Base-by-base conservation (phyloP, 2,113 vertebrate species). In the Zosterops lateralis region DNA sequence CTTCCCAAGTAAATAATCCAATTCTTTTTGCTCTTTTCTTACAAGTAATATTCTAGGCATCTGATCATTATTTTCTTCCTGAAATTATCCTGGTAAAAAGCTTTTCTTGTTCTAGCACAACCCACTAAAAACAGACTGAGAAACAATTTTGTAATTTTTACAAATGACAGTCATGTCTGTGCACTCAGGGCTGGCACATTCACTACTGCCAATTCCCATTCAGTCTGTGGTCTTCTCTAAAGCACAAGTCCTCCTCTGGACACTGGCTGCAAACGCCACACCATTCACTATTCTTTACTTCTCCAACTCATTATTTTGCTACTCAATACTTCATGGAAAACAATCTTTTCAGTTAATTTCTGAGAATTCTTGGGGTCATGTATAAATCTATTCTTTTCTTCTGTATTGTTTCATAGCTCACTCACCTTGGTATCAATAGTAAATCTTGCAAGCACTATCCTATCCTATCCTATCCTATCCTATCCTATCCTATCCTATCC, bases 341-440 rank as follows among this genome's bases (percentile, higher is more conserved):
- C 5, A 28, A 12, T 0, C 0, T 38, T 85, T 64, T 71, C 28
- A 24, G 6, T 12, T 48, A 24, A 13, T 29, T 62, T 87, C 70
- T 84, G 2, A 2, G 28, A 45, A 42, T 66, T 66, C 8, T 67
- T 31, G 6, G 1, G 3, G 3, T 24, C 19, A 17, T 28, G 2
- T 62, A 31, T 58, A 62, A 48, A 28, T 36, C 8, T 44, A 0
- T 47, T 87, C 0, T 70, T 71, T 73, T 48, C 31, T 8, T 45
- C 26, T 66, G n/a, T 7, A 25, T 57, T 74, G 5, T 11, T 32
- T n/a, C 21, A 31, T 34, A 93, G 13, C 5, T 12, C 13, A 18
- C 14, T 76, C 8, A 40, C 12, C 25, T 40, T 73, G 31, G 7
- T 42, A 26, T 47, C 40, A 68, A 9, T 3, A 68, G 9, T 6